phyloP scores from a whole-genome alignment of 2,113 vertebrate genomes.

The Cephalopterus ornatus region DNA sequence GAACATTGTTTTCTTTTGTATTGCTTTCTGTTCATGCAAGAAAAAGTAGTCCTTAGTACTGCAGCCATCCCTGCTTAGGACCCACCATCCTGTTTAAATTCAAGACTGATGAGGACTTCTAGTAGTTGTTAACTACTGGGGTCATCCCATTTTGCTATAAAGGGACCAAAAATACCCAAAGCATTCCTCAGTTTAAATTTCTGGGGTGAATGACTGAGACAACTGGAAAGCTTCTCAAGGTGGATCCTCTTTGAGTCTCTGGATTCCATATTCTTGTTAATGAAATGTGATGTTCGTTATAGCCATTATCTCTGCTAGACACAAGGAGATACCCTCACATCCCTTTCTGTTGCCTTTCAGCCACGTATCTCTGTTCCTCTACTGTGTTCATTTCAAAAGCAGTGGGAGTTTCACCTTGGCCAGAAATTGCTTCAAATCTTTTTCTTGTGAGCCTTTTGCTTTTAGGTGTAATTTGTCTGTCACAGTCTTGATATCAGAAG shows the following conservation, averaged over 20 bases:
- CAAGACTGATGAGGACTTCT: neutral
- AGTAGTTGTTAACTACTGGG: neutral
- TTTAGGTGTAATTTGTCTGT: neutral
- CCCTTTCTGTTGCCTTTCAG: neutral
- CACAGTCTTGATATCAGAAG: neutral
- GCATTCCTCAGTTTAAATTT: neutral
- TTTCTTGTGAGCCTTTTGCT: neutral
- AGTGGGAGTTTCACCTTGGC: neutral
- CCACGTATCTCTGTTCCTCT: neutral
- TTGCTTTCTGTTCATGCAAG: neutral
- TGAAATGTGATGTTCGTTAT: neutral
- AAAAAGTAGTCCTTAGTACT: neutral
- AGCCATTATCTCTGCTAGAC: neutral
- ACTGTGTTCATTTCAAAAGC: neutral
- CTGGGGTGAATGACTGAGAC: neutral
- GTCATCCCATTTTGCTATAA: neutral
- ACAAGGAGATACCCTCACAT: neutral
- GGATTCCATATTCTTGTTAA: neutral
- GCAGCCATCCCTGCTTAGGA: neutral
- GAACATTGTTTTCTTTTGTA: neutral
- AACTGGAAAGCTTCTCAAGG: neutral
- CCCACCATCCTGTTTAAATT: neutral
- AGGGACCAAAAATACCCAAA: neutral
- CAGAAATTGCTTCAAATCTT: neutral
- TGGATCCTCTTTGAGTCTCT: neutral